Evolutionary conservation across 1,140 invertebrate species (phyloP), one percentile per base, ranked within the genome.

Genomic region (Chironomus striatipennis): DNA sequence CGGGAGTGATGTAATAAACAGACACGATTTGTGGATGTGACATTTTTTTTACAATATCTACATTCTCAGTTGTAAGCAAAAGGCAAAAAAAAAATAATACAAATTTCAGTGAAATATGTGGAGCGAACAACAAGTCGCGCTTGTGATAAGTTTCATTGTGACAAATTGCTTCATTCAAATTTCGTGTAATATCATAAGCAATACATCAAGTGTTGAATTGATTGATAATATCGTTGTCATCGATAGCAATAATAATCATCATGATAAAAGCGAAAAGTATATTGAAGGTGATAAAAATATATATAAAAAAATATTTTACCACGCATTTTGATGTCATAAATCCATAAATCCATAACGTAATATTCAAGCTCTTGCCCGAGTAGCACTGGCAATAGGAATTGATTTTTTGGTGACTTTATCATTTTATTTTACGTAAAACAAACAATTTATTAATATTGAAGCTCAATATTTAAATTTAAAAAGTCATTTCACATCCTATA

Each of bases 141-240:
- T 57, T 57, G 47, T 57, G 47, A 57, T 57, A 57, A 57, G 47
- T 57, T 57, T 57, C 47, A 57, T 57, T 57, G 47, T 57, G 47
- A 57, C 47, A 57, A 57, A 57, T 57, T 57, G 47, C 47, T 57
- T 57, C 47, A 57, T 57, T 57, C 47, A 57, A 57, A 57, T 57
- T 57, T 57, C 47, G 12, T 57, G 47, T 57, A 57, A 57, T 57
- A 57, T 57, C 47, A 57, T n/a, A 57, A 57, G 47, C 47, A 57
- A 57, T 57, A 57, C 47, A 57, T 57, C 47, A 57, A 57, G 47
- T 57, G 47, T n/a, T 15, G 47, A 57, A n/a, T 57, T 57, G 47
- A 57, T 57, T 57, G 47, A 57, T 57, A 57, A 57, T 57, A 57
- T 57, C 47, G 47, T n/a, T 57, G 47, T 57, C 47, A 57, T n/a